Conservation (phyloP, 1,140 invertebrate genomes). For the Sinella curviseta region DNA sequence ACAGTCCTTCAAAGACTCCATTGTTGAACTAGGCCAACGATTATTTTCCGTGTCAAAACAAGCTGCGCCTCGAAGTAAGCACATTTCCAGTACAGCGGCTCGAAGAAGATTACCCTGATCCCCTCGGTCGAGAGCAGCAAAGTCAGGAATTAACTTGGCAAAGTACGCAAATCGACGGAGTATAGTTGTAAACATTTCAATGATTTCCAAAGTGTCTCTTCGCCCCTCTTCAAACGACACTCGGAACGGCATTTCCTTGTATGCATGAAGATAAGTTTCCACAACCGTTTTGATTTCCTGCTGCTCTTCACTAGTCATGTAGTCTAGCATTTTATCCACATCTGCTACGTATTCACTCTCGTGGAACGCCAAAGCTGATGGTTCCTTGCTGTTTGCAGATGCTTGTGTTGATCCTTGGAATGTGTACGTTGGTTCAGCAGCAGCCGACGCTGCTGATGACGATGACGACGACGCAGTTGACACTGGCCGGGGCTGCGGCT, state of each 20-base stretch:
- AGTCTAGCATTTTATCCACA: constrained; percentile 41
- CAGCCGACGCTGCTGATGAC: neutral
- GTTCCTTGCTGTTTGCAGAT: neutral
- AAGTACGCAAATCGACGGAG: constrained; percentile 53
- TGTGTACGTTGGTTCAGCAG: neutral
- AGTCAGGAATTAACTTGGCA: constrained; percentile 52
- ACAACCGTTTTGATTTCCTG: constrained; percentile 44
- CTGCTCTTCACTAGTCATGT: constrained; percentile 46
- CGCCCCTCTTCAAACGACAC: constrained; percentile 18
- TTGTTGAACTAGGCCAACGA: constrained; percentile 46
- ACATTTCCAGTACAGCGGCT: constrained; percentile 59
- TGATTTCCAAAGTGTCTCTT: constrained; percentile 48
- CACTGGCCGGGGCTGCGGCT: neutral
- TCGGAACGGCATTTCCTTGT: constrained; percentile 46
- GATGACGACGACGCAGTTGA: neutral
- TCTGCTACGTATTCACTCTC: constrained; percentile 37
- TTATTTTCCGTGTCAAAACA: constrained; percentile 51
- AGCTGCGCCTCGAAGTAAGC: constrained; percentile 57
- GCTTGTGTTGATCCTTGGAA: neutral
- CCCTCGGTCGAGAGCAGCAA: constrained; percentile 54
- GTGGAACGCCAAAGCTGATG: neutral
- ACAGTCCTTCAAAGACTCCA: constrained; percentile 40
- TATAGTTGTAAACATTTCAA: constrained; percentile 54
- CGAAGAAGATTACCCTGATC: constrained; percentile 60
- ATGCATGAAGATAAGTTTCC: constrained; percentile 44